phyloP scores from a whole-genome alignment of 2,888 invertebrate species.

The Seladonia tumulorum region DNA sequence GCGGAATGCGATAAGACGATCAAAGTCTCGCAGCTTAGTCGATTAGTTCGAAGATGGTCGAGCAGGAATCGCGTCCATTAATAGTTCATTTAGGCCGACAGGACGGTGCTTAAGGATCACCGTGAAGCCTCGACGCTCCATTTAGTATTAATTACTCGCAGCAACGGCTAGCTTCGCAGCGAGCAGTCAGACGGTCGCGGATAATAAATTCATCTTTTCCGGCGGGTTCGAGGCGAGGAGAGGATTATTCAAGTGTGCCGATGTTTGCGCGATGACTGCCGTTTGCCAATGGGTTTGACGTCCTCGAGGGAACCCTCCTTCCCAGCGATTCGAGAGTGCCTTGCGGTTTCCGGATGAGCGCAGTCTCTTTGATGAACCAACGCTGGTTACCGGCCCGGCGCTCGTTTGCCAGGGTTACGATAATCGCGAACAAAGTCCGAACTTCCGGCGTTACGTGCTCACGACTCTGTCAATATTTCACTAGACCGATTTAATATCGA shows the following conservation, averaged over 20 bases:
- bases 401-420: conserved; percentile 44
- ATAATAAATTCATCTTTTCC: conserved; percentile 36
- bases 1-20: conserved; percentile 5
- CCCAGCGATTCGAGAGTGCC: conserved; percentile 35
- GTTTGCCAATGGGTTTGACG: conserved; percentile 33
- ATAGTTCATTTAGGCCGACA: background rate
- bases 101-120: background rate
- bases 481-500: conserved; percentile 26
- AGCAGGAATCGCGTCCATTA: background rate
- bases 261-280: conserved; percentile 12
- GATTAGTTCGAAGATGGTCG: conserved; percentile 1
- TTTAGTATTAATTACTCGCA: background rate
- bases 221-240: background rate
- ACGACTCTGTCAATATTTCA: conserved; percentile 28
- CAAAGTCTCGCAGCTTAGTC: background rate
- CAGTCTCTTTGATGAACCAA: conserved; percentile 49
- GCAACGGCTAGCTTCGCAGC: background rate
- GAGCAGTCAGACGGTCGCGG: background rate
- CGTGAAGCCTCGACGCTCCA: background rate
- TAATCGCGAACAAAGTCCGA: conserved; percentile 45
- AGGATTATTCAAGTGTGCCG: conserved; percentile 26
- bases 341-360: conserved; percentile 49
- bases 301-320: conserved; percentile 31
- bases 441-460: conserved; percentile 13
- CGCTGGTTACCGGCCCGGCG: background rate